Conservation (phyloP, 2,113 vertebrate species). For the Tautogolabrus adspersus region DNA sequence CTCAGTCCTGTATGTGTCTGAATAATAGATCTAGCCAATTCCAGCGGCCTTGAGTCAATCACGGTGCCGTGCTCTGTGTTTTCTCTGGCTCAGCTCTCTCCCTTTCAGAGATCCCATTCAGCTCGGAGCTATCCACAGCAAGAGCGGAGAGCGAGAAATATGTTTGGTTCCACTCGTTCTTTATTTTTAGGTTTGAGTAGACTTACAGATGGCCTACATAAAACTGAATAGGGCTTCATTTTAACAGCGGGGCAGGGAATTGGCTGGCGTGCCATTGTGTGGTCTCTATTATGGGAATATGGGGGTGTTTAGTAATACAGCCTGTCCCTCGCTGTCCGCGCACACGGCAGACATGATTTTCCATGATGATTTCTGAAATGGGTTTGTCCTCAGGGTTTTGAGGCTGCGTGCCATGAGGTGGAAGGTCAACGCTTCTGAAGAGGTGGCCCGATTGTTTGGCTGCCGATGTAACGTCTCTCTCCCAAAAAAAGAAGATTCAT, state of each 20-base stretch:
- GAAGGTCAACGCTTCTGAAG: slow-evolving; percentile 52
- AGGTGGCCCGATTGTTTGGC: slow-evolving; percentile 54
- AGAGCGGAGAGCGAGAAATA: slow-evolving; percentile 66
- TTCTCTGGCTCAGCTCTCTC: slow-evolving; percentile 58
- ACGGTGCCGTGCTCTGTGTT: slow-evolving; percentile 47
- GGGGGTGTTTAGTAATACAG: slow-evolving; percentile 57
- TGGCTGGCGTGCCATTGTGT: slow-evolving; percentile 67
- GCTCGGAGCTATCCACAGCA: slow-evolving; percentile 56
- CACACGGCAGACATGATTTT: slow-evolving; percentile 47
- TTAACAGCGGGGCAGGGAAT: slow-evolving; percentile 71
- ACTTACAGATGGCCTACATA: slow-evolving; percentile 82
- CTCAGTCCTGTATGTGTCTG: slow-evolving; percentile 42
- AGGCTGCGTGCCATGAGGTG: slow-evolving; percentile 24
- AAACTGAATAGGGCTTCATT: slow-evolving; percentile 78
- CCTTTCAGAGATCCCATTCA: slow-evolving; percentile 71
- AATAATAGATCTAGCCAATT: slow-evolving; percentile 62
- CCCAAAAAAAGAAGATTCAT: slow-evolving; percentile 40
- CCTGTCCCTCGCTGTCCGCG: slow-evolving; percentile 37
- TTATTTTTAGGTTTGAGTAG: slow-evolving; percentile 81
- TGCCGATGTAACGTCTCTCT: slow-evolving; percentile 49
- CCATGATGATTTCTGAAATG: slow-evolving; percentile 59
- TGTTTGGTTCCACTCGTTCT: slow-evolving; percentile 68
- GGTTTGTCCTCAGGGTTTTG: slow-evolving; percentile 62
- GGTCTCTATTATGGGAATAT: slow-evolving; percentile 74
- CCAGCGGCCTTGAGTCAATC: slow-evolving; percentile 59